A percentile compares a stretch with the other conserved stretches of the same genome.
These are phyloP conservation scores for Ips typographus DNA, from an alignment of 1,140 invertebrate species.

Conservation along the genomic window DNA sequence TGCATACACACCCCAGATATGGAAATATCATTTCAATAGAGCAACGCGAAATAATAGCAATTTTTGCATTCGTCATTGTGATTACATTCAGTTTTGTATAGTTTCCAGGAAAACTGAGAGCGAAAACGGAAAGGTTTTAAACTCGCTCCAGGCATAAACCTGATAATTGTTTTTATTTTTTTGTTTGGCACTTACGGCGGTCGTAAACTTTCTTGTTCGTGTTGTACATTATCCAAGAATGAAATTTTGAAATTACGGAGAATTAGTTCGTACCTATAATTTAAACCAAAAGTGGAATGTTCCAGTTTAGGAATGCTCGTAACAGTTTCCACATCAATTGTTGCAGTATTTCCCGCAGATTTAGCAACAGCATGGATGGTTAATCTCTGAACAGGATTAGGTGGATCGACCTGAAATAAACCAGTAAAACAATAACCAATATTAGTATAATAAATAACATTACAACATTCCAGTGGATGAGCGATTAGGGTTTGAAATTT, in stretches of 20 bases:
- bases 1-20: slow-evolving; percentile 24
- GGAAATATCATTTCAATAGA: slow-evolving; percentile 28
- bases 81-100: not conserved
- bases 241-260: not conserved
- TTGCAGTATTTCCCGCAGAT: slow-evolving; percentile 31
- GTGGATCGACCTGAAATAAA: slow-evolving; percentile 54
- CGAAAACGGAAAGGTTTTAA: too few relatives aligned
- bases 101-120: not conserved
- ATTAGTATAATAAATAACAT: not conserved
- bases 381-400: slow-evolving; percentile 49
- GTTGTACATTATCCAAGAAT: too few relatives aligned
- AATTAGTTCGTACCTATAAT: slow-evolving; percentile 37
- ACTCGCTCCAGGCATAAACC: too few relatives aligned
- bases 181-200: too few relatives aligned
- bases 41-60: slow-evolving; percentile 21
- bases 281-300: slow-evolving; percentile 42
- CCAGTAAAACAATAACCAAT: too few relatives aligned
- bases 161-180: too few relatives aligned
- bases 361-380: slow-evolving; percentile 40
- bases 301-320: slow-evolving; percentile 47
- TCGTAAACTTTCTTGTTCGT: too few relatives aligned
- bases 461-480: slow-evolving; percentile 1
- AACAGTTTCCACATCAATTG: slow-evolving; percentile 39
- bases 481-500: slow-evolving; percentile 6
- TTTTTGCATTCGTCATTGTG: slow-evolving; percentile 11